Evolutionary conservation across 2,113 vertebrate species (phyloP), one percentile per base, ranked within the genome.

Genomic region (Australoheros scitulus): DNA sequence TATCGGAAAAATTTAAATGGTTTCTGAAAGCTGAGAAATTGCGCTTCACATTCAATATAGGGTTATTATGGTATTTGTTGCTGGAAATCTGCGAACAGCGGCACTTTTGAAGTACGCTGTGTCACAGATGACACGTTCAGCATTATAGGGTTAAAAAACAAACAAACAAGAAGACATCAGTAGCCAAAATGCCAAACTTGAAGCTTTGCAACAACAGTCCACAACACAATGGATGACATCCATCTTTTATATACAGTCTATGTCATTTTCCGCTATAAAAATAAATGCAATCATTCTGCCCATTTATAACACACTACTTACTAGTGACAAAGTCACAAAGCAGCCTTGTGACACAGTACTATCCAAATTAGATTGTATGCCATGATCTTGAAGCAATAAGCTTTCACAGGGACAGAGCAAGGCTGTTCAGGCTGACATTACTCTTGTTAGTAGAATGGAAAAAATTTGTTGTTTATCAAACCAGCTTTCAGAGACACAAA

Each of bases 391-490:
- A 87, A 84, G 78, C 84, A 75, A 47, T 61, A 83, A 91, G 80
- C 82, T 89, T 86, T 77, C 59, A 84, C 84, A 82, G 83, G 83
- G 68, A 83, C 75, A 76, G 38, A 85, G 80, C 20, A 29, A 80
- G 80, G 77, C 80, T 55, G 76, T 11, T 87, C 84, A 68, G 41
- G 70, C 75, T 29, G 70, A 79, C 29, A 4, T 43, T 22, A 75
- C 38, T 79, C 15, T 70, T 41, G 86, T 93, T 93, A 92, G 88
- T 88, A 65, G 55, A 80, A 89, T 55, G 50, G 61, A 17, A 60
- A 52, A 41, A 74, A 47, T 4, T 29, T 59, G 11, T 17, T 22
- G 18, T 76, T 57, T 7, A n/a, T 83, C 81, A 63, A 81, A 82
- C 68, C 79, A 80, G 75, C 61, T 81, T 79, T 81, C 57, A 58